These are phyloP conservation scores for Drosophila bipectinata DNA, from an alignment of 1,140 invertebrate species.

Conservation along the genomic window DNA sequence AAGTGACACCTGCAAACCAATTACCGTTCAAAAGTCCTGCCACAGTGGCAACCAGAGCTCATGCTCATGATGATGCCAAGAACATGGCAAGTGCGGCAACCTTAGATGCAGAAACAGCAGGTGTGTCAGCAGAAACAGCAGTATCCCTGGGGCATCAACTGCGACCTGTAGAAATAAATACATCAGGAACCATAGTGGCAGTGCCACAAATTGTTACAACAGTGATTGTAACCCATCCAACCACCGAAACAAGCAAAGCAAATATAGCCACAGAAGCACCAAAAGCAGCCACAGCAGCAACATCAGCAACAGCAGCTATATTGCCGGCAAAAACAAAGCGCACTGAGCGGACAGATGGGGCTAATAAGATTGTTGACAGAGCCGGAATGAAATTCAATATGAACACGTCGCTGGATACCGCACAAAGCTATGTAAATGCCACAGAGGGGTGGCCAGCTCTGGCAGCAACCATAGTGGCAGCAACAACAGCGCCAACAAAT, in stretches of 20 bases:
- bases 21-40: conserved; percentile 19
- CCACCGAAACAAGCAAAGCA: conserved; percentile 12
- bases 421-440: conserved; percentile 39
- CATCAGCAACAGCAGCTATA: conserved; percentile 14
- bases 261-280: conserved; percentile 18
- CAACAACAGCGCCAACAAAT: not conserved
- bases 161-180: conserved; percentile 14
- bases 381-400: conserved; percentile 42
- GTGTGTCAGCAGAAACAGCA: conserved; percentile 6
- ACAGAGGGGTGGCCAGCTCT: conserved; percentile 23
- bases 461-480: conserved; percentile 6
- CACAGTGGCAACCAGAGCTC: conserved; percentile 16
- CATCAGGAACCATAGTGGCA: conserved; percentile 8
- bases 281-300: not conserved
- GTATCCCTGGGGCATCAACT: conserved; percentile 13
- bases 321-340: conserved; percentile 62
- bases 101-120: conserved; percentile 27
- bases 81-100: conserved; percentile 2
- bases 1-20: conserved; percentile 41
- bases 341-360: conserved; percentile 10
- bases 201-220: conserved; percentile 14
- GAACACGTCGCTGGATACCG: conserved; percentile 9
- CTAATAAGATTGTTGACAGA: conserved; percentile 38
- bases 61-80: not conserved
- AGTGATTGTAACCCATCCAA: conserved; percentile 22